A percentile compares a stretch with the other conserved stretches of the same genome.
Evolutionary conservation across 1,140 invertebrate genomes (phyloP).

Genomic region (Brachionus sp.): DNA sequence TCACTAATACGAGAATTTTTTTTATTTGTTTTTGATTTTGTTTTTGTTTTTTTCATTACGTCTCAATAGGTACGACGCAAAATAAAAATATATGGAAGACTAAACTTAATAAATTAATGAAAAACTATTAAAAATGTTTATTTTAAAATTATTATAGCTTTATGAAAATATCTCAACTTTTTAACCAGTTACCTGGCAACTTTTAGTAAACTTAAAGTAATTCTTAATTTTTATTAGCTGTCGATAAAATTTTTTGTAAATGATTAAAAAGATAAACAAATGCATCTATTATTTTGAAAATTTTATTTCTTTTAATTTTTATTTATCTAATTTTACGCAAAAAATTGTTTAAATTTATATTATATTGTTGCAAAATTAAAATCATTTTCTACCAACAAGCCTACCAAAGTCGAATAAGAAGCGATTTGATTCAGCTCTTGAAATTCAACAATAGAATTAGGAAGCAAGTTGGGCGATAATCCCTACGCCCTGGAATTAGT

Average conservation of each 20-base stretch:
- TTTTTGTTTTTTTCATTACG: slow-evolving; percentile 14
- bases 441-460: too few species aligned
- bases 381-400: too few species aligned
- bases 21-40: slow-evolving; percentile 2
- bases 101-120: background rate
- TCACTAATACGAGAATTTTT: background rate
- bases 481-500: too few species aligned
- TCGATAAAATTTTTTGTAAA: background rate
- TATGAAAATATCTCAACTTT: background rate
- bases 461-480: too few species aligned
- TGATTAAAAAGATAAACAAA: background rate
- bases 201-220: background rate
- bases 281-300: too few species aligned
- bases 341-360: too few species aligned
- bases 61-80: background rate
- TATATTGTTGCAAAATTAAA: too few species aligned
- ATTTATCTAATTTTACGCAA: too few species aligned
- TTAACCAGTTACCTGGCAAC: slow-evolving; percentile 1
- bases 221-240: background rate
- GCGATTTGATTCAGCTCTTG: too few species aligned
- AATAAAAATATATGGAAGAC: background rate
- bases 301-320: too few species aligned
- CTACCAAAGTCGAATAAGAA: too few species aligned
- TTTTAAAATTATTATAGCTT: background rate
- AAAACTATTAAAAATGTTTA: background rate